These are phyloP conservation scores for Phymastichus coffea DNA, from an alignment of 1,140 invertebrate species.

Conservation along the genomic window DNA sequence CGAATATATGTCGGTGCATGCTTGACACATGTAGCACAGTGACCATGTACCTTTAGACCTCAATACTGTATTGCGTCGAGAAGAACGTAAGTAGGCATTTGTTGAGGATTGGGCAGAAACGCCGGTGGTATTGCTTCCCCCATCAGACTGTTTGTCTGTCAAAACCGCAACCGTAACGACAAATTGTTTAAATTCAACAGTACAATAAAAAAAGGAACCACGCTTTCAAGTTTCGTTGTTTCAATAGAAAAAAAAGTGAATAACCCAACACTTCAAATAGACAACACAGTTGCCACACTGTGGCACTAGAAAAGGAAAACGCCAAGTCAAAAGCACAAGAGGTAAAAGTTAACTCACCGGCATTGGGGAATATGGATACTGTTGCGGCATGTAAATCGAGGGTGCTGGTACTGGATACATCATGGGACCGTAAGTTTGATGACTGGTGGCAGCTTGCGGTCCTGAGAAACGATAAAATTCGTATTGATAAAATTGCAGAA, in stretches of 20 bases:
- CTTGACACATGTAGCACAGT: conserved; percentile 34
- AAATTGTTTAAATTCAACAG: conserved; percentile 30
- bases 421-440: conserved; percentile 52
- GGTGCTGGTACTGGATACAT: conserved; percentile 55
- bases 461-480: conserved; percentile 35
- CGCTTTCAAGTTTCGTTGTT: conserved; percentile 18
- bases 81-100: conserved; percentile 59
- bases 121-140: conserved; percentile 57
- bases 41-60: conserved; percentile 57
- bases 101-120: conserved; percentile 57
- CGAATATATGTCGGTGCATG: conserved; percentile 34
- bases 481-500: conserved; percentile 11
- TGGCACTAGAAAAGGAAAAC: neutral
- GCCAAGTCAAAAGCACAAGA: neutral
- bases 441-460: conserved; percentile 49
- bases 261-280: conserved; percentile 13
- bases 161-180: conserved; percentile 50
- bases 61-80: conserved; percentile 59
- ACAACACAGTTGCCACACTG: conserved; percentile 11
- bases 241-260: conserved; percentile 2
- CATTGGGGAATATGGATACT: conserved; percentile 55
- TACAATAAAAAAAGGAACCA: conserved; percentile 21
- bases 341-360: conserved; percentile 44
- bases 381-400: conserved; percentile 53
- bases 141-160: conserved; percentile 58